Percentiles rank a stretch among this genome's conserved stretches.
phyloP scores from a whole-genome alignment of 2,888 invertebrate genomes.

The Schizotus pectinicornis region DNA sequence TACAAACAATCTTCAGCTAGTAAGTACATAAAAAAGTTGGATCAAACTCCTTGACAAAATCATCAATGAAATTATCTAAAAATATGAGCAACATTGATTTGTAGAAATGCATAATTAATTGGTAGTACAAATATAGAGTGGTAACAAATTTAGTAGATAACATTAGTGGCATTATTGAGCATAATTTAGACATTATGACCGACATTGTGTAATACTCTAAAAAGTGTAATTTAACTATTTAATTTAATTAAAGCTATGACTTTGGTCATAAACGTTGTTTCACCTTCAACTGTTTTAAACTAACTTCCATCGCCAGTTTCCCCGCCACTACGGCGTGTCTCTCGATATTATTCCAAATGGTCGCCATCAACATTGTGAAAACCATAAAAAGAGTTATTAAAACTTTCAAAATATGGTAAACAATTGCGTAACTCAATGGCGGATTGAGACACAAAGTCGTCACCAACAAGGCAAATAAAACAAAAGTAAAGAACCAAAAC shows the following conservation, averaged over 20 bases:
- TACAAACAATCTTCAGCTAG: too few relatives aligned
- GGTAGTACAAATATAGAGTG: too few relatives aligned
- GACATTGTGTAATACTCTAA: too few relatives aligned
- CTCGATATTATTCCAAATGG: slow-evolving; percentile 84
- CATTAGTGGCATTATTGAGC: too few relatives aligned
- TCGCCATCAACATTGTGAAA: slow-evolving; percentile 78
- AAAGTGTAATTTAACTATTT: too few relatives aligned
- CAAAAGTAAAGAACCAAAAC: slow-evolving; percentile 62
- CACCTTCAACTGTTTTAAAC: slow-evolving; percentile 43
- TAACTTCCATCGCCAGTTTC: slow-evolving; percentile 72
- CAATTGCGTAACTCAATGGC: slow-evolving; percentile 56
- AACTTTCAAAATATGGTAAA: slow-evolving; percentile 66
- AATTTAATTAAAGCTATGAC: background rate
- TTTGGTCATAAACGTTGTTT: background rate
- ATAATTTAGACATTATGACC: too few relatives aligned
- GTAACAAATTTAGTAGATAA: too few relatives aligned
- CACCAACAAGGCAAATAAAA: slow-evolving; percentile 63
- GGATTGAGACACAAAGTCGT: slow-evolving; percentile 61
- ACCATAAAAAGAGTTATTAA: slow-evolving; percentile 69
- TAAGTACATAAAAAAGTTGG: too few relatives aligned
- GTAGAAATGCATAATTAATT: too few relatives aligned
- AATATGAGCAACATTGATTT: too few relatives aligned
- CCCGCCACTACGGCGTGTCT: slow-evolving; percentile 79
- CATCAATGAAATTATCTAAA: too few relatives aligned
- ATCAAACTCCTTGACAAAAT: too few relatives aligned